Percentiles rank a stretch among this genome's conserved stretches.
Conservation (phyloP, 2,888 invertebrate genomes). For the Rhingia rostrata region DNA sequence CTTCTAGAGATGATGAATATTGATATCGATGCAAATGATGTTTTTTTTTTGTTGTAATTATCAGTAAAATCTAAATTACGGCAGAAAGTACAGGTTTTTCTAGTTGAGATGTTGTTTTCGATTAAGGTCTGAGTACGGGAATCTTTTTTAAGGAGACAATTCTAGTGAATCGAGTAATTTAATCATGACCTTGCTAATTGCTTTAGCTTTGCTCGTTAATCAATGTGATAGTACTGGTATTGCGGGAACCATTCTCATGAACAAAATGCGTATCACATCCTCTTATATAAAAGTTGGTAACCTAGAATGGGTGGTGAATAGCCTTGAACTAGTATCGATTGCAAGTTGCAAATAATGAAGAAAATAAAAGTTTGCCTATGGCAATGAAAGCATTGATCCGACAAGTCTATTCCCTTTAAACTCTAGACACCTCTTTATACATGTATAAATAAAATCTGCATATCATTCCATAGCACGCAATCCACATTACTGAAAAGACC, state of each 20-base stretch:
- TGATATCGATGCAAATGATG: neutral
- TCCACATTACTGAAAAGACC: too few relatives aligned
- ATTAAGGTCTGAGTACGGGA: neutral
- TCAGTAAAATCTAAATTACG: conserved; percentile 1
- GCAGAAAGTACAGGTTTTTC: conserved; percentile 1
- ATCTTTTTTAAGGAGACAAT: neutral
- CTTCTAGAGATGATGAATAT: conserved; percentile 21
- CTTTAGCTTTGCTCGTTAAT: neutral
- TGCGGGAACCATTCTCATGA: neutral
- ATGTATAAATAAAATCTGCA: too few relatives aligned
- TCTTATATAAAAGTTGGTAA: neutral
- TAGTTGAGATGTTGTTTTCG: neutral
- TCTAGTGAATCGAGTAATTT: conserved; percentile 9
- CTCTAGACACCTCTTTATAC: too few relatives aligned
- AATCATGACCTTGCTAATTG: conserved; percentile 4
- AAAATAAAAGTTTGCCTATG: neutral
- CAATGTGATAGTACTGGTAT: neutral
- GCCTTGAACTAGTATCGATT: neutral
- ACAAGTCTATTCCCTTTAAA: too few relatives aligned
- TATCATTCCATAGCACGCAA: too few relatives aligned
- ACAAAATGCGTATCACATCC: neutral
- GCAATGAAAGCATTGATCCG: too few relatives aligned
- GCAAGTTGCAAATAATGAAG: neutral
- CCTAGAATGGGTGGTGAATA: neutral
- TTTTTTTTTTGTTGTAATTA: neutral